phyloP scores from a whole-genome alignment of 2,888 invertebrate genomes.

The Campopleginae sp. region DNA sequence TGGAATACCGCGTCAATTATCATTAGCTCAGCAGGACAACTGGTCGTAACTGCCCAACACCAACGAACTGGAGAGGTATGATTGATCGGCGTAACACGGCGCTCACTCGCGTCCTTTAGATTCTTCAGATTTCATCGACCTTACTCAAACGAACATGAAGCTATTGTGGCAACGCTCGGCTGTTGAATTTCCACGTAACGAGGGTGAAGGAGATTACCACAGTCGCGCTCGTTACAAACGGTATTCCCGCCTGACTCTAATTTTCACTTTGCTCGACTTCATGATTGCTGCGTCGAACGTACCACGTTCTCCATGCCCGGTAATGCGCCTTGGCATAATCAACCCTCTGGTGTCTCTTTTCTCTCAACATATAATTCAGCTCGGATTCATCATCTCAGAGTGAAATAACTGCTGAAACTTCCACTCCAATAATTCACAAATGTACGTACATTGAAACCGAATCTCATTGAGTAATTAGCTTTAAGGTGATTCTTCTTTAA shows the following conservation, averaged over 20 bases:
- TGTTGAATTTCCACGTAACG: conserved; percentile 50
- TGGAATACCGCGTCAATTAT: conserved; percentile 72
- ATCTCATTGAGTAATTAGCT: conserved; percentile 36
- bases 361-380: conserved; percentile 18
- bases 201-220: conserved; percentile 63
- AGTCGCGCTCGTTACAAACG: conserved; percentile 60
- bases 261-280: conserved; percentile 36
- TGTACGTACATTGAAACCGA: neutral
- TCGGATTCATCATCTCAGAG: conserved; percentile 16
- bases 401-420: neutral
- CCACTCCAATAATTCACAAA: neutral
- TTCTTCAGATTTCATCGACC: conserved; percentile 43
- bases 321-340: conserved; percentile 51
- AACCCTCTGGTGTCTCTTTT: conserved; percentile 30
- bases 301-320: neutral
- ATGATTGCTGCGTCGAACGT: conserved; percentile 13
- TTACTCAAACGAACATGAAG: conserved; percentile 26
- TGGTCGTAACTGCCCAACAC: conserved; percentile 47
- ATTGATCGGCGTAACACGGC: conserved; percentile 58
- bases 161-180: neutral
- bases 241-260: conserved; percentile 53
- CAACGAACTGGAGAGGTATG: conserved; percentile 63
- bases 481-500: conserved; percentile 37
- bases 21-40: conserved; percentile 61
- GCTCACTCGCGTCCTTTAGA: conserved; percentile 23